These are phyloP conservation scores for Carapus acus DNA, from an alignment of 2,797 vertebrate species.

Conservation along the genomic window DNA sequence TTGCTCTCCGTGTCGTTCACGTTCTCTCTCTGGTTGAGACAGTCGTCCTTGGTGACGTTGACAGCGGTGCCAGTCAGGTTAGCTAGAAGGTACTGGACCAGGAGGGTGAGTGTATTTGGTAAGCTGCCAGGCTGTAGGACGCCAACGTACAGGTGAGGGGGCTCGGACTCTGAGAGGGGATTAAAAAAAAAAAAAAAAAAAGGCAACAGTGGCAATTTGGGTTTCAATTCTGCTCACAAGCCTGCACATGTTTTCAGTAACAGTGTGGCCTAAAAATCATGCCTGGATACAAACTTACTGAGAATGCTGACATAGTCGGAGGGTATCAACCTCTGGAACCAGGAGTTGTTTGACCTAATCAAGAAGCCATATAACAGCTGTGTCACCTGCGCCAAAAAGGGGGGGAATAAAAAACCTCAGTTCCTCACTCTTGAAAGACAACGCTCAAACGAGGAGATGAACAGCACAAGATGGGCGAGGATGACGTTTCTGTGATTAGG, in stretches of 20 bases:
- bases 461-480: no score
- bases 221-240: no score
- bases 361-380: slow-evolving; percentile 86
- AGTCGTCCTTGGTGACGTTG: slow-evolving; percentile 79
- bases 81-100: slow-evolving; percentile 81
- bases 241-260: background rate
- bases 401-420: background rate
- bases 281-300: slow-evolving; percentile 62
- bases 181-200: background rate
- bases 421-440: background rate
- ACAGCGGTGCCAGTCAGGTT: slow-evolving; percentile 79
- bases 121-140: slow-evolving; percentile 65
- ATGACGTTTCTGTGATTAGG: background rate
- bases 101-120: slow-evolving; percentile 51
- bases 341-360: slow-evolving; percentile 83
- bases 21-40: slow-evolving; percentile 71
- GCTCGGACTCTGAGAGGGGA: slow-evolving; percentile 63
- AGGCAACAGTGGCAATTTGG: no score
- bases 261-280: background rate
- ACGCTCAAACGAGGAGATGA: background rate
- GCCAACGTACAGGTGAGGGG: slow-evolving; percentile 83
- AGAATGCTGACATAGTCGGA: slow-evolving; percentile 67
- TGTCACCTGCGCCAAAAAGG: slow-evolving; percentile 70
- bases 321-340: slow-evolving; percentile 81
- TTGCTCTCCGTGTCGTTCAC: slow-evolving; percentile 66